Base-by-base conservation (phyloP, 2,797 vertebrate genomes). In the Ctenopoma multispine region DNA sequence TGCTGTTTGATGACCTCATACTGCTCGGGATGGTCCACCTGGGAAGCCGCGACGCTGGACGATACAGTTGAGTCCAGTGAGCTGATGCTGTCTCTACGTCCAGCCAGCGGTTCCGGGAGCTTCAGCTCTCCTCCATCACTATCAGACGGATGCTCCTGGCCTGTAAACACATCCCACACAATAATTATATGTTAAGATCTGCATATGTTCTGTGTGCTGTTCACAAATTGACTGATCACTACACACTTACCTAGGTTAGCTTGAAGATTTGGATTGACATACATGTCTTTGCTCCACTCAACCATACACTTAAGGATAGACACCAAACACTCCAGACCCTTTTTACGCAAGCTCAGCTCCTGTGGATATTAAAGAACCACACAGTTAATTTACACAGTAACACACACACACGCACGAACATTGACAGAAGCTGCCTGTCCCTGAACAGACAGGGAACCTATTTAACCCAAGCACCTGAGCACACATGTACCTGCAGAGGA, bases 221-320 rank as follows among this genome's bases (percentile, higher is more conserved):
- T 58, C 13, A 17, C 34, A 21, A n/a, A 29, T 58, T 34, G 7
- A 24, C 3, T 13, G 12, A 17, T 34, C 15, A 13, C 15, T 51
- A 0, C 24, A 38, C 31, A 63, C 96, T 97, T 87, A 99, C 98
- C 97, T 1, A 99, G 93, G 90, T 94, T 96, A 60, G 97, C 86
- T 83, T 98, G 97, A 63, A 97, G 95, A 87, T 99, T 99, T 1
- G 98, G 98, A 74, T 99, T 99, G 88, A 99, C 95, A 13, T 99
- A 99, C 71, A 99, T 94, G 90, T 99, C 98, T 92, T 96, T 98
- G 93, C 98, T 99, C 98, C 98, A 99, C 80, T 99, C 98, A 75
- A 99, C 98, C 97, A 98, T 99, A 87, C 98, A 99, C 88, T 99
- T 99, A 63, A 99, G 94, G 84, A 99, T 96, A 65, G 98, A 99